Conservation (phyloP, 2,888 invertebrate genomes). For the Mantis religiosa region DNA sequence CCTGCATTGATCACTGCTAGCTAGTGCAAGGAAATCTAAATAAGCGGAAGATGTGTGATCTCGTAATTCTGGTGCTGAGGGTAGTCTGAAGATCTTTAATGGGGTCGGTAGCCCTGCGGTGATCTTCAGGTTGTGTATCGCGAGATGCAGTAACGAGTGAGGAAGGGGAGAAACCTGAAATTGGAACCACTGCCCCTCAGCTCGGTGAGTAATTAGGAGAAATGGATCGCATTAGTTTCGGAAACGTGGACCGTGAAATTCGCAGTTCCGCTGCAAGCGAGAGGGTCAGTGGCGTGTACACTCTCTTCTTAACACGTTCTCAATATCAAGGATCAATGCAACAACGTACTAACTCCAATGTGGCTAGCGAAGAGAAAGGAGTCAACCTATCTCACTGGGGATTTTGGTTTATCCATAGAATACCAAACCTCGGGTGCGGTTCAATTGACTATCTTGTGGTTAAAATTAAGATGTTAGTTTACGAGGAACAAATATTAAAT, state of each 20-base stretch:
- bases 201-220: slow-evolving; percentile 20
- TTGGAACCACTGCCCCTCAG: neutral
- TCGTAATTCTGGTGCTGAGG: neutral
- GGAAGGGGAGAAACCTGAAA: neutral
- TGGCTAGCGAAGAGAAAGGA: too few relatives aligned
- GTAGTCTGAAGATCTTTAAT: neutral
- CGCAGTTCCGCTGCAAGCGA: neutral
- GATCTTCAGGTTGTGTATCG: neutral
- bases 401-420: too few relatives aligned
- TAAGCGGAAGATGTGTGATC: neutral
- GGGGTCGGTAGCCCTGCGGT: neutral
- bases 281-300: neutral
- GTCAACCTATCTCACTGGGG: too few relatives aligned
- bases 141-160: neutral
- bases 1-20: too few relatives aligned
- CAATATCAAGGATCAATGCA: neutral
- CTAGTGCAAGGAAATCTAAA: too few relatives aligned
- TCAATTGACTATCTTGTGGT: too few relatives aligned
- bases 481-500: too few relatives aligned
- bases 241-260: slow-evolving; percentile 25
- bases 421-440: too few relatives aligned
- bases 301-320: neutral
- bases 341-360: neutral
- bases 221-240: slow-evolving; percentile 27
- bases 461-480: too few relatives aligned